Percentiles rank a stretch among this genome's conserved stretches.
Conservation (phyloP, 1,140 invertebrate species). For the Camponotus floridanus region DNA sequence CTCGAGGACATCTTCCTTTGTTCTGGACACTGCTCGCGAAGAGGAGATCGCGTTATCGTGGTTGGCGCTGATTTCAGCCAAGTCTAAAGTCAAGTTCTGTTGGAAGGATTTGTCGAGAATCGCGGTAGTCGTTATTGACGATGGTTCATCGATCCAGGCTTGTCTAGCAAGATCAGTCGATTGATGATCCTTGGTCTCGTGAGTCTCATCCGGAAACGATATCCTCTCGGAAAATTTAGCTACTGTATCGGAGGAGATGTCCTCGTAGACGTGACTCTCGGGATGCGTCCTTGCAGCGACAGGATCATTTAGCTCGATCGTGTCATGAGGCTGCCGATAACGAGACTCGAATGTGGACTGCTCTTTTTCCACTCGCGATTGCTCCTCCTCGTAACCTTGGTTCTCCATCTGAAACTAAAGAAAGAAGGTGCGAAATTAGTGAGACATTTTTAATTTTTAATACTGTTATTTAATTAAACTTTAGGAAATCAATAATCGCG, state of each 20-base stretch:
- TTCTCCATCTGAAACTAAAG: constrained; percentile 82
- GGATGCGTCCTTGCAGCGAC: background rate
- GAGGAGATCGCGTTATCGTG: background rate
- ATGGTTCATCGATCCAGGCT: constrained; percentile 1
- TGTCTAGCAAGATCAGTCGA: background rate
- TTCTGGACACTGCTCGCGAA: background rate
- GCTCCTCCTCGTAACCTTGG: constrained; percentile 82
- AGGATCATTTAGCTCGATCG: background rate
- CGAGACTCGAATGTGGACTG: background rate
- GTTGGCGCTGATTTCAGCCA: constrained; percentile 65
- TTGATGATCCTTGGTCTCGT: background rate
- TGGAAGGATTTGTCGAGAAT: constrained; percentile 62
- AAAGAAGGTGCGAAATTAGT: background rate
- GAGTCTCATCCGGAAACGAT: background rate
- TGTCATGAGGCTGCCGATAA: background rate
- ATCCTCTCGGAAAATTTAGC: background rate
- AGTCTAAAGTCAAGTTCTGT: constrained; percentile 80
- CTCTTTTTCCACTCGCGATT: constrained; percentile 50
- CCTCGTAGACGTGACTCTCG: constrained; percentile 82
- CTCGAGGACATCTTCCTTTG: constrained; percentile 3
- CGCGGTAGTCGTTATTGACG: background rate
- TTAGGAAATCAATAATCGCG: background rate
- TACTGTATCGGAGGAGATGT: constrained; percentile 72
- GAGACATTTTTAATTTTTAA: background rate
- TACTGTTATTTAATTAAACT: background rate